A percentile compares a stretch with the other conserved stretches of the same genome.
These are phyloP conservation scores for Halichondria panicea DNA, from an alignment of 37 sponge, comb jelly and placozoan genomes.

Conservation along the genomic window DNA sequence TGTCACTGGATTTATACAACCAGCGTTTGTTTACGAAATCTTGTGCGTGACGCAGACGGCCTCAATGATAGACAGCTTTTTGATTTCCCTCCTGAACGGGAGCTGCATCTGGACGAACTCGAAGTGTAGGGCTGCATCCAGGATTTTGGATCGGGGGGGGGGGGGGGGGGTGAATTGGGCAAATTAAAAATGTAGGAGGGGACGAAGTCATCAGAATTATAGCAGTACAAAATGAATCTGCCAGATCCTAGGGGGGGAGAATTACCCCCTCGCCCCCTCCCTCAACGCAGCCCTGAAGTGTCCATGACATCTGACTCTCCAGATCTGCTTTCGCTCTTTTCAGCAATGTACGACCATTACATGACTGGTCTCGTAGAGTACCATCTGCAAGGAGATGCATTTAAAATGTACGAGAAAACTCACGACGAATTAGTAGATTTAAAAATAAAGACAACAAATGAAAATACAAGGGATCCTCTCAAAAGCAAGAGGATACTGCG, in stretches of 20 bases:
- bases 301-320: conserved; percentile 16
- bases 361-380: not conserved
- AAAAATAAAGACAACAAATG: not conserved
- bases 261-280: too few relatives aligned
- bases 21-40: conserved; percentile 9
- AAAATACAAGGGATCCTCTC: conserved; percentile 14
- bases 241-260: too few relatives aligned
- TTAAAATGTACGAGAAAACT: not conserved
- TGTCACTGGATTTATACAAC: conserved; percentile 27
- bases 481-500: not conserved
- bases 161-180: too few relatives aligned
- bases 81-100: conserved; percentile 14
- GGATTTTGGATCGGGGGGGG: too few relatives aligned
- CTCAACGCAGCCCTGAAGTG: too few relatives aligned
- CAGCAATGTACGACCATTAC: not conserved
- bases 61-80: conserved; percentile 24
- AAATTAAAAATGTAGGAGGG: too few relatives aligned
- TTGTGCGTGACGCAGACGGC: conserved; percentile 10
- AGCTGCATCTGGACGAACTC: conserved; percentile 9
- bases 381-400: not conserved
- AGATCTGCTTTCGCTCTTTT: not conserved
- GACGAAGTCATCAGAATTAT: too few relatives aligned
- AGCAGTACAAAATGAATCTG: too few relatives aligned
- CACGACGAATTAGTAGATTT: conserved; percentile 5
- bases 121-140: not conserved